phyloP scores from a whole-genome alignment of 2,888 invertebrate genomes.

The Drosophila tanythrix region DNA sequence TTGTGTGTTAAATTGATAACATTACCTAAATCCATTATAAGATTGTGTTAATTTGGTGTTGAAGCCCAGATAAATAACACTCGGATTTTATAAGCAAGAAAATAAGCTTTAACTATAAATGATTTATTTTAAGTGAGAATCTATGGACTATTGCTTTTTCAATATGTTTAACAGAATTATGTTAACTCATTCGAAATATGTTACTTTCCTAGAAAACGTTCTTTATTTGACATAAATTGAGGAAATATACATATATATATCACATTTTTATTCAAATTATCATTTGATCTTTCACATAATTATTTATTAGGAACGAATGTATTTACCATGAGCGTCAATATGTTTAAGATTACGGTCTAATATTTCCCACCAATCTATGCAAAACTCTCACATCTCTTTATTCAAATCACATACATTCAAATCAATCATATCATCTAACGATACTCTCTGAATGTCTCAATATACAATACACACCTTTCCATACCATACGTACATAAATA shows the following conservation, averaged over 20 bases:
- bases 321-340: slow-evolving; percentile 27
- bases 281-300: background rate
- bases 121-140: slow-evolving; percentile 63
- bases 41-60: slow-evolving; percentile 33
- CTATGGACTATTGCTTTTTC: slow-evolving; percentile 60
- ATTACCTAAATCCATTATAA: slow-evolving; percentile 23
- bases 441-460: slow-evolving; percentile 22
- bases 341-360: slow-evolving; percentile 43
- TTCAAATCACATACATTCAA: slow-evolving; percentile 13
- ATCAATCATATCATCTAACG: slow-evolving; percentile 15
- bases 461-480: slow-evolving; percentile 21
- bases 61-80: slow-evolving; percentile 33
- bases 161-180: slow-evolving; percentile 8
- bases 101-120: slow-evolving; percentile 54
- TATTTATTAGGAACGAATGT: background rate
- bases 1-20: slow-evolving; percentile 41
- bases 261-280: background rate
- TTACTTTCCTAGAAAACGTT: background rate
- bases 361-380: slow-evolving; percentile 73
- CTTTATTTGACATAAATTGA: background rate
- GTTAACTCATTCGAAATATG: background rate
- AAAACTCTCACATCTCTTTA: slow-evolving; percentile 32
- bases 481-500: slow-evolving; percentile 13
- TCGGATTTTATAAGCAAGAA: slow-evolving; percentile 47
- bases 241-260: background rate